These are phyloP conservation scores for Eutolmus rufibarbis DNA, from an alignment of 2,888 invertebrate species.

Conservation along the genomic window DNA sequence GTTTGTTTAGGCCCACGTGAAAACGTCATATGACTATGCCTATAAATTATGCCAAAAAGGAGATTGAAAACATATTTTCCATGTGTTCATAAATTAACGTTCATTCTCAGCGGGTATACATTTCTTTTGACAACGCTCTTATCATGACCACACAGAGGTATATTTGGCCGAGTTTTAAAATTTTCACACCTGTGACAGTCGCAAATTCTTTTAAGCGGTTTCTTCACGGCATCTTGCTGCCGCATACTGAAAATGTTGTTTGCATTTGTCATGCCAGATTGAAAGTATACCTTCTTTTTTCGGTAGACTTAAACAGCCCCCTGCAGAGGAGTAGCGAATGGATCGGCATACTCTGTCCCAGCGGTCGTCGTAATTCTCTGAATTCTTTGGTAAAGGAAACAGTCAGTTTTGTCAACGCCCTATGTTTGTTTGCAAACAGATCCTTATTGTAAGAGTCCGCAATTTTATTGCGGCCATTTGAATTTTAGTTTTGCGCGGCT, in stretches of 20 bases:
- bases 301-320: background rate
- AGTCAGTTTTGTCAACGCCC: constrained; percentile 21
- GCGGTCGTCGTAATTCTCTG: background rate
- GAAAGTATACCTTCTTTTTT: background rate
- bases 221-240: background rate
- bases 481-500: background rate
- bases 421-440: constrained; percentile 24
- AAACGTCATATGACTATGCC: background rate
- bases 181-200: constrained; percentile 26
- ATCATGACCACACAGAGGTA: background rate
- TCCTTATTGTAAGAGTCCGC: constrained; percentile 12
- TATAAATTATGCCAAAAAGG: background rate
- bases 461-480: constrained; percentile 13
- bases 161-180: background rate
- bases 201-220: background rate
- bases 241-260: background rate
- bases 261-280: constrained; percentile 11
- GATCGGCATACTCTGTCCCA: background rate
- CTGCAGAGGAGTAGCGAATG: constrained; percentile 16
- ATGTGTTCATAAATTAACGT: constrained; percentile 16
- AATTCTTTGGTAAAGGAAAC: background rate
- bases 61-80: background rate
- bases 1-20: constrained; percentile 9
- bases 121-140: background rate
- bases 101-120: background rate